These are phyloP conservation scores for Elephantulus edwardii DNA, from an alignment of 2,113 vertebrate species.

Conservation along the genomic window DNA sequence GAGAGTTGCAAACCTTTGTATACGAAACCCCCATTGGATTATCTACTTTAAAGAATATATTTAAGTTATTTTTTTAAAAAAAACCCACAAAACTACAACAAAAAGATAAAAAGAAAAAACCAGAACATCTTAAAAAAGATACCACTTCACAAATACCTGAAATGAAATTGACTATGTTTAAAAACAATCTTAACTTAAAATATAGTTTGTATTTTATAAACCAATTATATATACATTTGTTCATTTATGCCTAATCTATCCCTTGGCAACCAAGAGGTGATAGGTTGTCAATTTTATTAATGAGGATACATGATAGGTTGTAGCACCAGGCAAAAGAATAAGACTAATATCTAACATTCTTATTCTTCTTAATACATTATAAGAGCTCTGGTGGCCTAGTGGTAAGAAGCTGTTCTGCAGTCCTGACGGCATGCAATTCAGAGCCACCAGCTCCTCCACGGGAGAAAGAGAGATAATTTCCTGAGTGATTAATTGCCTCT, in stretches of 20 bases:
- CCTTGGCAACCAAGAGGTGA: neutral
- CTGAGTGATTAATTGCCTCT: too few relatives aligned
- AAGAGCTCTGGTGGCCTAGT: too few relatives aligned
- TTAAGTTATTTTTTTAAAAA: neutral
- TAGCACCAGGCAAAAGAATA: neutral
- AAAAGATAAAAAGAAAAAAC: neutral
- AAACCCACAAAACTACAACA: neutral
- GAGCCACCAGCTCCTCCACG: too few relatives aligned
- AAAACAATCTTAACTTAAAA: neutral
- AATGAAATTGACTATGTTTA: neutral
- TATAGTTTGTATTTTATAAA: neutral
- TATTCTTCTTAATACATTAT: neutral
- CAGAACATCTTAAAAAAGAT: neutral
- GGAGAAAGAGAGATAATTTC: too few relatives aligned
- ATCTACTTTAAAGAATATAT: neutral
- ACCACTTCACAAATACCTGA: neutral
- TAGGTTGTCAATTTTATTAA: constrained; percentile 3
- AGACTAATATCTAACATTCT: neutral
- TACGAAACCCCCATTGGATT: neutral
- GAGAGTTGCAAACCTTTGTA: neutral
- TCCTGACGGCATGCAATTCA: too few relatives aligned
- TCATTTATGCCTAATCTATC: neutral
- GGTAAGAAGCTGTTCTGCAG: too few relatives aligned
- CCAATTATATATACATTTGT: neutral
- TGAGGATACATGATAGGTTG: neutral